Percentiles rank a stretch among this genome's conserved stretches.
Conservation (phyloP, 2,113 vertebrate species). For the Trematocara marginatum region DNA sequence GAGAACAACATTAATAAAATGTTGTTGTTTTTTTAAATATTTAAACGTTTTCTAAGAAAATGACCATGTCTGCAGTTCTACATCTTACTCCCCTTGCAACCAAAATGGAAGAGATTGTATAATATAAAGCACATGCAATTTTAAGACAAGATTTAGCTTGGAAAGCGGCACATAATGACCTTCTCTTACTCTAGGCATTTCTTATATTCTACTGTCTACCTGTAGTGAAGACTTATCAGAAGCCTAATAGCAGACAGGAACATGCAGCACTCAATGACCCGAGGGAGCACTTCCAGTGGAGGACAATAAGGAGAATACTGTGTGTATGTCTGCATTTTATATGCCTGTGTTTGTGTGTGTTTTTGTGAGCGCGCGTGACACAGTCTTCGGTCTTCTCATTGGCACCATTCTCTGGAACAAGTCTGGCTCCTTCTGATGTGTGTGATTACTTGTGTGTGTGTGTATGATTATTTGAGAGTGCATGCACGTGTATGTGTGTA, state of each 20-base stretch:
- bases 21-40: rapidly evolving
- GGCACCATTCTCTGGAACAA: slow-evolving; percentile 59
- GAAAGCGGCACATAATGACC: slow-evolving; percentile 41
- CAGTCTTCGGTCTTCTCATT: slow-evolving; percentile 45
- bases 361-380: not conserved
- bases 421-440: slow-evolving; percentile 40
- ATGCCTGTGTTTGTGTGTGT: not conserved
- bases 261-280: slow-evolving; percentile 43
- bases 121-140: slow-evolving; percentile 46
- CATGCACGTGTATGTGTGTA: slow-evolving; percentile 1
- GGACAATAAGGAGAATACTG: slow-evolving; percentile 31
- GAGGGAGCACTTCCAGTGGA: slow-evolving; percentile 22
- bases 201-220: slow-evolving; percentile 25
- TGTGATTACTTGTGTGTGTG: slow-evolving; percentile 37
- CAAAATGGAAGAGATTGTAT: not conserved
- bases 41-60: not conserved
- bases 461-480: not conserved
- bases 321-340: not conserved
- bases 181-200: not conserved
- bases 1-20: not conserved
- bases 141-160: slow-evolving; percentile 16
- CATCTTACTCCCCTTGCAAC: not conserved
- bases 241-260: slow-evolving; percentile 50
- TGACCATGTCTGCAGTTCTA: not conserved
- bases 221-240: slow-evolving; percentile 40